Evolutionary conservation across 2,888 invertebrate species (phyloP).

Genomic region (Plemyria rubiginata): DNA sequence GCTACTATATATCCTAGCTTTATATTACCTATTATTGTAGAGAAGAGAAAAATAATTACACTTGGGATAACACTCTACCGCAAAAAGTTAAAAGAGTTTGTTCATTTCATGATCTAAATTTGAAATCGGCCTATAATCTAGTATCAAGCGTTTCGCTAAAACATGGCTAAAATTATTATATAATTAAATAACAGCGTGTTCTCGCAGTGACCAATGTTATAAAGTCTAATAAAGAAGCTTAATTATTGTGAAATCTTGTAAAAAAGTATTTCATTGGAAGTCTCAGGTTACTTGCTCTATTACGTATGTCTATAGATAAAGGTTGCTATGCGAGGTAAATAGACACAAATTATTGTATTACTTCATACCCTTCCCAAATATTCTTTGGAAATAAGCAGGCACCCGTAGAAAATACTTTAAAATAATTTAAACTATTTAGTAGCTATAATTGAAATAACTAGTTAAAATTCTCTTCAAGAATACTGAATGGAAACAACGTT

Average conservation of each 20-base stretch:
- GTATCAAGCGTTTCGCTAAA: conserved; percentile 51
- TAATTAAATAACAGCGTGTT: conserved; percentile 43
- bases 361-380: conserved; percentile 20
- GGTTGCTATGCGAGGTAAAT: conserved; percentile 41
- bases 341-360: conserved; percentile 40
- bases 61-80: neutral
- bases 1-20: conserved; percentile 5
- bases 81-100: neutral
- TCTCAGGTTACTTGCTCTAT: conserved; percentile 56
- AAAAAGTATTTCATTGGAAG: conserved; percentile 68
- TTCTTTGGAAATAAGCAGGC: conserved; percentile 16
- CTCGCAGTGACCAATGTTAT: conserved; percentile 36
- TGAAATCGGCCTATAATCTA: conserved; percentile 45
- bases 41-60: neutral
- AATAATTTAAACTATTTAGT: conserved; percentile 28
- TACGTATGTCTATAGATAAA: conserved; percentile 36
- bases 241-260: conserved; percentile 58
- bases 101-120: conserved; percentile 38
- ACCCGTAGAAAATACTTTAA: conserved; percentile 26
- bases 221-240: conserved; percentile 47
- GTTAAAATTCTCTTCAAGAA: conserved; percentile 33
- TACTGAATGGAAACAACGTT: conserved; percentile 34
- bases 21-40: neutral
- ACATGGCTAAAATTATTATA: conserved; percentile 36
- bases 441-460: conserved; percentile 32